Conservation (phyloP, 2,113 vertebrate species). For the Nannospalax galili region DNA sequence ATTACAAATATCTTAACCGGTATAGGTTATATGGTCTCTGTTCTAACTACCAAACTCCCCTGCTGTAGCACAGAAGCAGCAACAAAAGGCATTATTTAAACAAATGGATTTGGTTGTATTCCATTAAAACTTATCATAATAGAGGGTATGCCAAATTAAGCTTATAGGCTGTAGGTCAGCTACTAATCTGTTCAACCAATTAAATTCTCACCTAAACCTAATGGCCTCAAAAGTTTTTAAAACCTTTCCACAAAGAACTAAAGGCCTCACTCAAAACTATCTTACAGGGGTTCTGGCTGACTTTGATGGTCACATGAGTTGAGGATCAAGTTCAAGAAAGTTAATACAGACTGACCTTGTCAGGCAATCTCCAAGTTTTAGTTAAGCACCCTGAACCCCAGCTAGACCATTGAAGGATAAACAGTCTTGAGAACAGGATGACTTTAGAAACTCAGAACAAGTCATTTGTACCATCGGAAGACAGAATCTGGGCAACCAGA, state of each 20-base stretch:
- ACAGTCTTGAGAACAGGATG: neutral
- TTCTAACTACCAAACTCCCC: neutral
- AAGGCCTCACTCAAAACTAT: neutral
- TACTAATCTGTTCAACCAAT: conserved; percentile 36
- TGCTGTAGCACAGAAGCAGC: neutral
- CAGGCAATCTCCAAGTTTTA: neutral
- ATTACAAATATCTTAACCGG: neutral
- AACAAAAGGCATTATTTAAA: neutral
- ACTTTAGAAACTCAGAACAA: conserved; percentile 31
- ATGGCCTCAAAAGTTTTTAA: neutral
- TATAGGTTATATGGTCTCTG: neutral
- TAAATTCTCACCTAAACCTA: conserved; percentile 17
- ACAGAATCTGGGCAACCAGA: conserved; percentile 18
- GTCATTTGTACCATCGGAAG: conserved; percentile 9
- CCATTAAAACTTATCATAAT: neutral
- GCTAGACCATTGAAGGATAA: conserved; percentile 13
- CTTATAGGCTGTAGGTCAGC: neutral
- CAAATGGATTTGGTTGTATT: neutral
- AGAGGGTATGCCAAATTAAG: neutral
- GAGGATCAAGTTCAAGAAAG: neutral
- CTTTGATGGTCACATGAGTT: neutral
- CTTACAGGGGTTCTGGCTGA: neutral
- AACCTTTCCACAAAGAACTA: neutral
- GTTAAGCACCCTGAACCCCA: neutral
- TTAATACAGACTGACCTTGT: neutral